Evolutionary conservation across 2,797 vertebrate species (phyloP), one percentile per base, ranked within the genome.

Genomic region (Hemibagrus guttatus): DNA sequence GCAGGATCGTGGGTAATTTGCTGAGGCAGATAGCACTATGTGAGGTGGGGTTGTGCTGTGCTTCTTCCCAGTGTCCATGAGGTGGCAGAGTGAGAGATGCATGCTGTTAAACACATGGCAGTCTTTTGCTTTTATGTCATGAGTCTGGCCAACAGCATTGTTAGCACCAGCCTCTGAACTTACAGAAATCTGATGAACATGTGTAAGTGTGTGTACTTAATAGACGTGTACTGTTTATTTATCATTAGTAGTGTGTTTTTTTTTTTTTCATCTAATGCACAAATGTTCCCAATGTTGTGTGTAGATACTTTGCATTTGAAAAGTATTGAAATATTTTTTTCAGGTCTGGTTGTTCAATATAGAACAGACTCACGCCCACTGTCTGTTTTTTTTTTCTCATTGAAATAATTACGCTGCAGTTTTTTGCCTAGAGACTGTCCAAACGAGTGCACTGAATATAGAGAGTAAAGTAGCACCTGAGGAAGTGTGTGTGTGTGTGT

Each of bases 11-110:
- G 78, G 58, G 78, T 63, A n/a, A 81, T n/a, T 58, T 46, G 59
- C 59, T 63, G 16, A 46, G 35, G 17, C 52, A 31, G n/a, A 56
- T 21, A 19, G 49, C 75, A 58, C 12, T 81, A 46, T 28, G 46
- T n/a, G 23, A 61, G 78, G 12, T 21, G 11, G 17, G 49, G 12
- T 19, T 69, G 75, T 14, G 66, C 85, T 94, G 95, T 90, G 91
- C 64, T 90, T 92, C n/a, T 72, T 4, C 86, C 74, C 59, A 13
- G 39, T 89, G 91, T 92, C 95, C 95, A 95, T 94, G 80, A 88
- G 95, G 94, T 94, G 95, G 95, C 95, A 94, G 92, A 91, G 87
- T 91, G 71, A 90, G 92, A 92, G 93, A 93, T 91, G 74, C 91
- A 90, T 92, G 89, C n/a, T 90, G 89, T 89, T 81, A 31, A 86